Percentiles rank a stretch among this genome's conserved stretches.
phyloP scores from a whole-genome alignment of 2,113 vertebrate genomes.

The Talpa occidentalis region DNA sequence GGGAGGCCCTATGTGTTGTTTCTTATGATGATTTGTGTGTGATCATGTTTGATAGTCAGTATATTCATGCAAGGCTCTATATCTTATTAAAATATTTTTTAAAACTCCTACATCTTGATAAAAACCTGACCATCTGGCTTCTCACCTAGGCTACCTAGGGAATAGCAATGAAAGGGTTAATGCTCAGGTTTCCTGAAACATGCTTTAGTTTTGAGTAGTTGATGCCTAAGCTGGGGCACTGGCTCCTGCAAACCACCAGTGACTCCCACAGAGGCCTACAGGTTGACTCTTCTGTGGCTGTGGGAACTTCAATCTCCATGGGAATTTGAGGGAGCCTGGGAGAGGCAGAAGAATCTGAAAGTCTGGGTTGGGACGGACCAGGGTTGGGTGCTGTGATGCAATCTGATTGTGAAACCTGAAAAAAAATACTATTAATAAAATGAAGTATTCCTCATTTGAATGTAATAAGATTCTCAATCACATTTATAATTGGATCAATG shows the following conservation, averaged over 20 bases:
- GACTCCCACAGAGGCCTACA: background rate
- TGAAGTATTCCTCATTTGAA: background rate
- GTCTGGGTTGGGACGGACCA: background rate
- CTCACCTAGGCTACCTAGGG: background rate
- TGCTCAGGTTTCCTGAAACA: background rate
- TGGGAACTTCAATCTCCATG: background rate
- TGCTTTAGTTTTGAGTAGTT: background rate
- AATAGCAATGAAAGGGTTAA: background rate
- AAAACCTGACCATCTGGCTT: background rate
- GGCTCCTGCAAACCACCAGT: background rate
- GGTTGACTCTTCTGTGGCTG: background rate
- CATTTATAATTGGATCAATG: background rate
- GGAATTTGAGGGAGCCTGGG: background rate
- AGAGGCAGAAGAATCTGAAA: background rate
- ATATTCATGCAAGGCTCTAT: background rate
- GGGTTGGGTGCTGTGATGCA: background rate
- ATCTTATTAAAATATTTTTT: background rate
- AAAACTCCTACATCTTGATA: background rate
- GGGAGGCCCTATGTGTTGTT: background rate
- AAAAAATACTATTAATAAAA: constrained; percentile 9
- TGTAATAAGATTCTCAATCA: background rate
- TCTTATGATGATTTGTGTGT: background rate
- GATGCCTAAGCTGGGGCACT: background rate
- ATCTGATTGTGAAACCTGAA: background rate
- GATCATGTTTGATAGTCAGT: background rate